A percentile compares a stretch with the other conserved stretches of the same genome.
phyloP scores from a whole-genome alignment of 2,797 vertebrate species.

The Danio kyathit region DNA sequence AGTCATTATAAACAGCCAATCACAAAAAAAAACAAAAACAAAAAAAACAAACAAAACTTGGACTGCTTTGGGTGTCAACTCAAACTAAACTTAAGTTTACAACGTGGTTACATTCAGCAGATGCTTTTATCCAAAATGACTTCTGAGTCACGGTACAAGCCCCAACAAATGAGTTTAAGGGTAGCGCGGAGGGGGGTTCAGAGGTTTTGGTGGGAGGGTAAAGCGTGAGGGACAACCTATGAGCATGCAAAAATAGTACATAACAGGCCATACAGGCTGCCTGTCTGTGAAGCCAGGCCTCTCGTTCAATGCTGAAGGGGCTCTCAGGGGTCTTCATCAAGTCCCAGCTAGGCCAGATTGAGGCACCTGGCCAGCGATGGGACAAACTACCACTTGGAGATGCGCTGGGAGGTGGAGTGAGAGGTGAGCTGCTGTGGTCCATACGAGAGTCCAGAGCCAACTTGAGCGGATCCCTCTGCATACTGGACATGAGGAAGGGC shows the following conservation, averaged over 20 bases:
- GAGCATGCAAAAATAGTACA: not conserved
- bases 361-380: constrained; percentile 92
- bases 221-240: not conserved
- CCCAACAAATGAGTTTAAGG: not conserved
- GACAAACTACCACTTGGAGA: constrained; percentile 82
- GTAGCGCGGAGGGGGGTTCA: not conserved
- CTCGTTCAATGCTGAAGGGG: constrained; percentile 94
- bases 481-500: constrained; percentile 88
- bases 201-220: not conserved
- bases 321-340: constrained; percentile 90
- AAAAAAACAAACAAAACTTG: no score
- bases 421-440: constrained; percentile 85
- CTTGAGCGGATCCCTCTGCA: constrained; percentile 90
- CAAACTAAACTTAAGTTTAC: no score
- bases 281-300: constrained; percentile 95
- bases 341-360: constrained; percentile 91
- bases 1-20: no score
- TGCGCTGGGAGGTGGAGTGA: constrained; percentile 80
- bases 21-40: no score
- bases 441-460: constrained; percentile 84
- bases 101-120: no score
- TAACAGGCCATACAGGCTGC: constrained; percentile 86
- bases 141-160: no score
- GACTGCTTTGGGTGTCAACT: no score
- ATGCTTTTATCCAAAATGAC: no score